These are phyloP conservation scores for Ruditapes philippinarum DNA, from an alignment of 1,140 invertebrate genomes.

Conservation along the genomic window DNA sequence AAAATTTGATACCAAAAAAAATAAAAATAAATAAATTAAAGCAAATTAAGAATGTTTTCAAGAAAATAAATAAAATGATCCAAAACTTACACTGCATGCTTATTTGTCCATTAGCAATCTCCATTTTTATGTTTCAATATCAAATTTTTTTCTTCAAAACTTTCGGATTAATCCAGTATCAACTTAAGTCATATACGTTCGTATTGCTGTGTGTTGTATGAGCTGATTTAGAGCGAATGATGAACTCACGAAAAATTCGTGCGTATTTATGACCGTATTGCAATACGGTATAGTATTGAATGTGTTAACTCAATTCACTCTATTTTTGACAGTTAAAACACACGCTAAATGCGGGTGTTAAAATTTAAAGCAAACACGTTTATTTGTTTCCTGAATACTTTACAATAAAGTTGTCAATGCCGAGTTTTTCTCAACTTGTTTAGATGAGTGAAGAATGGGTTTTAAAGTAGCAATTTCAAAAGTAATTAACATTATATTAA, in stretches of 20 bases:
- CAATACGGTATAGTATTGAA: background rate
- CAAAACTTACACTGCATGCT: background rate
- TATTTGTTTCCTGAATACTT: background rate
- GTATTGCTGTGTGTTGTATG: background rate
- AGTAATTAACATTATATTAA: too few relatives aligned
- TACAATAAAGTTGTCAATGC: background rate
- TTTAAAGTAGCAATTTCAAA: too few relatives aligned
- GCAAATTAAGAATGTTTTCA: too few relatives aligned
- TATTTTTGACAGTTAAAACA: conserved; percentile 6
- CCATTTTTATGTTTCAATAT: background rate
- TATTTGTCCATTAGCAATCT: background rate
- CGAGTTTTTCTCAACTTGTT: background rate
- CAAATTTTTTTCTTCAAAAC: too few relatives aligned
- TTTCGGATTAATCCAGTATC: too few relatives aligned
- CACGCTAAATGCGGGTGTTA: background rate
- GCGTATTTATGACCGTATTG: background rate
- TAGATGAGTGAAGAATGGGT: background rate
- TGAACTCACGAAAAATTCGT: background rate
- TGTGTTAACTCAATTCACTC: conserved; percentile 1
- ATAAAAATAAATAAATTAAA: too few relatives aligned
- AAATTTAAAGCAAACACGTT: background rate
- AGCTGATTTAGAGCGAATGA: background rate
- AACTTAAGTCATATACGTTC: too few relatives aligned
- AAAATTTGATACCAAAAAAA: too few relatives aligned
- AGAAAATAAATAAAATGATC: too few relatives aligned